Evolutionary conservation across 2,888 invertebrate species (phyloP), one percentile per base, ranked within the genome.

Genomic region (Ligdia adustata): DNA sequence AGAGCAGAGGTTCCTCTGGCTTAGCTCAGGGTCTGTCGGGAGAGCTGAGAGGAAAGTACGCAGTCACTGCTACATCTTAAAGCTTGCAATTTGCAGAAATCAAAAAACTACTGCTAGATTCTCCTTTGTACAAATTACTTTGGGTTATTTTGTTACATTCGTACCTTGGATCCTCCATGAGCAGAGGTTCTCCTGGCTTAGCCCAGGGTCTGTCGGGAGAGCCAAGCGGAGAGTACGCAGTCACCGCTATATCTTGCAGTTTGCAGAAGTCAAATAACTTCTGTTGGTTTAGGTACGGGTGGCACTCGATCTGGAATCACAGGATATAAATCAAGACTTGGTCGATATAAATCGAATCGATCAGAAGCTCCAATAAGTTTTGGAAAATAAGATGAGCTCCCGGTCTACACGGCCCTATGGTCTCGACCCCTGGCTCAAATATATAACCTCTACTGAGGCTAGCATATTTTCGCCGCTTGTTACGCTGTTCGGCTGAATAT

Each of bases 181-280:
- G 74, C 28, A 79, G 75, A 0, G 92, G 92, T 61, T 93, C 94
- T 0, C 82, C 92, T 0, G 94, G 93, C 69, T 93, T 92, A 2
- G 92, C 93, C 92, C 93, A 94, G 4, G 94, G 94, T 24, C 94
- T 86, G 69, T 95, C 93, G 0, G 95, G 95, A 0, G 94, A 93
- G 5, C 95, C 96, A 4, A 97, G 91, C 0, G 96, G 96, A 40
- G 95, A 94, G 78, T 96, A 97, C 0, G 95, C 96, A 0, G 94
- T 95, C 5, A 96, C 88, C 0, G 85, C 79, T 20, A 97, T 92
- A 35, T 90, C 91, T 0, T 92, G 83, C 0, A 92, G 80, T 57
- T 91, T 91, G 80, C 96, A 94, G 73, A 92, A 93, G 14, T 93
- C 91, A 18, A 93, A 91, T 41, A 96, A 72, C 62, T 92, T 92